These are phyloP conservation scores for Paradoxurus hermaphroditus DNA, from an alignment of 2,113 vertebrate species.

Conservation along the genomic window DNA sequence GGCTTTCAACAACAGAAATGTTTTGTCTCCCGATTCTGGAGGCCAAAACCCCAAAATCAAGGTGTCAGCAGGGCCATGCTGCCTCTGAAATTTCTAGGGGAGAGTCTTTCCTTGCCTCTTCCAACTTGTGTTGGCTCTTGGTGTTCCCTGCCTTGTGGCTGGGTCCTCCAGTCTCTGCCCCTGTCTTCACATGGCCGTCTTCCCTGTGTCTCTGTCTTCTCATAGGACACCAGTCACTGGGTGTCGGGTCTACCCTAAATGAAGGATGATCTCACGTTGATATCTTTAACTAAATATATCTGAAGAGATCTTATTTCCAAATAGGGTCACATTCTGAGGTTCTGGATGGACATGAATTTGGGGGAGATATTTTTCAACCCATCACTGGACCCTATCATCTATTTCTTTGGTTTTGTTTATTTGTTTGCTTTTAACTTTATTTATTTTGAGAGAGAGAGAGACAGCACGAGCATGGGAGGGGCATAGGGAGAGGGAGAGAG, in stretches of 20 bases:
- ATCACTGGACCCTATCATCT: not conserved
- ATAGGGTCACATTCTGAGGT: not conserved
- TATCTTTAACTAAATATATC: not conserved
- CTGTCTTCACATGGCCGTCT: not conserved
- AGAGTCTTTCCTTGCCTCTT: not conserved
- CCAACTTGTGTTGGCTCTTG: not conserved
- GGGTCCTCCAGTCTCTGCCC: not conserved
- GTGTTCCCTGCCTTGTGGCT: not conserved
- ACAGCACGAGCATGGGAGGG: too few species aligned
- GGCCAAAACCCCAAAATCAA: too few species aligned
- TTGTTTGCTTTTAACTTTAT: too few species aligned
- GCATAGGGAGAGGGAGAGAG: too few species aligned
- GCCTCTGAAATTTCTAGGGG: not conserved
- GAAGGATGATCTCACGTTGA: not conserved
- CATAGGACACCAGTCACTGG: not conserved
- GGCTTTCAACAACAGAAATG: too few species aligned
- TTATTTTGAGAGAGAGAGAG: too few species aligned
- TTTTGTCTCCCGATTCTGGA: too few species aligned
- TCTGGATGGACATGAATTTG: not conserved
- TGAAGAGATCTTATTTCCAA: not conserved
- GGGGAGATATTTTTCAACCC: not conserved
- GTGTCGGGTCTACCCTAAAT: not conserved
- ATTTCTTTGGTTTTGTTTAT: not conserved
- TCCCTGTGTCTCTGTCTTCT: not conserved
- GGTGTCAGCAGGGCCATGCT: too few species aligned